Percentiles rank a stretch among this genome's conserved stretches.
Conservation (phyloP, 2,888 invertebrate species). For the Drosophila flavopinicola region DNA sequence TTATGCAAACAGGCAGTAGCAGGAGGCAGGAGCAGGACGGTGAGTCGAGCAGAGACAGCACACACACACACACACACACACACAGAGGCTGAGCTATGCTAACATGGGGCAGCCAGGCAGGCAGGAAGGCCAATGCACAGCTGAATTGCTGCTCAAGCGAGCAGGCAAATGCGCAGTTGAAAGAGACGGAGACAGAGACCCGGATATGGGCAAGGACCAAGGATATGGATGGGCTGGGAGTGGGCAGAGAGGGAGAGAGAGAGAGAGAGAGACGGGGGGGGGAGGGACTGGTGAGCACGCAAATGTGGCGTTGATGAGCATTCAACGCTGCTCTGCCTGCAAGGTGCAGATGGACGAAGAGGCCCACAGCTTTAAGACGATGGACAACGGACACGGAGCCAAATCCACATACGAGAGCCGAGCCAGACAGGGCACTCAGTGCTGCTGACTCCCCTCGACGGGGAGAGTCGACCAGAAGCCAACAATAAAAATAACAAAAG, state of each 20-base stretch:
- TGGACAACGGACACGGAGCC: slow-evolving; percentile 29
- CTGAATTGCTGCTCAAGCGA: slow-evolving; percentile 66
- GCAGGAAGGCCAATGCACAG: slow-evolving; percentile 36
- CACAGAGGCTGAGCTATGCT: background rate
- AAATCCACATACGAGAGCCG: slow-evolving; percentile 24
- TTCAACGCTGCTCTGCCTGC: slow-evolving; percentile 44
- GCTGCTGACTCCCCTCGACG: slow-evolving; percentile 5
- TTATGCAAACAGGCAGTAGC: slow-evolving; percentile 62
- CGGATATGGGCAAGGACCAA: slow-evolving; percentile 24
- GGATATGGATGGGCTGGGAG: background rate
- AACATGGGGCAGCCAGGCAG: background rate
- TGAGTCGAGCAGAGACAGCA: slow-evolving; percentile 10
- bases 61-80: background rate
- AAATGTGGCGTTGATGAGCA: slow-evolving; percentile 76
- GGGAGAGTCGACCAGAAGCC: slow-evolving; percentile 34
- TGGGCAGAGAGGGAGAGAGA: background rate
- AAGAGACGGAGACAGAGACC: slow-evolving; percentile 52
- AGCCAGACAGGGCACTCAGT: slow-evolving; percentile 6
- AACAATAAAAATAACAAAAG: slow-evolving; percentile 74
- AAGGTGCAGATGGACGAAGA: slow-evolving; percentile 25
- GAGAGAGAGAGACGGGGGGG: slow-evolving; percentile 6
- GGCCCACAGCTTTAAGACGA: slow-evolving; percentile 25
- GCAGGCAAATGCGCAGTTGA: slow-evolving; percentile 70
- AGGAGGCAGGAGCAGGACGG: slow-evolving; percentile 13
- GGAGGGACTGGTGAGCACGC: slow-evolving; percentile 28